Evolutionary conservation across 1,140 invertebrate genomes (phyloP).

Genomic region (Eufriesea mexicana): DNA sequence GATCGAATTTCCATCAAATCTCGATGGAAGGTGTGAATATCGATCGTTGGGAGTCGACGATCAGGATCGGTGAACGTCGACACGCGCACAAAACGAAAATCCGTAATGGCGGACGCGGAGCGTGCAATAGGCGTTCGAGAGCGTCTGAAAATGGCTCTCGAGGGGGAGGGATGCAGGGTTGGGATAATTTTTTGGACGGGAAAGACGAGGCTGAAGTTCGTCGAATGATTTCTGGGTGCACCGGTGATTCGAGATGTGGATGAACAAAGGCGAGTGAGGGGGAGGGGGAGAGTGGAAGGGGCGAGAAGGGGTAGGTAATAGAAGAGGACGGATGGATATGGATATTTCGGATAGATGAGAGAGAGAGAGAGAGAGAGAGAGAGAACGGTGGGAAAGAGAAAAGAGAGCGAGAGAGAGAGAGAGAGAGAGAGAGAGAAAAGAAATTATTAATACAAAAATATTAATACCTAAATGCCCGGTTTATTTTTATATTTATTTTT

Average conservation of each 20-base stretch:
- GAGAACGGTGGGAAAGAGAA: slow-evolving; percentile 29
- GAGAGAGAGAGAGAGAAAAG: slow-evolving; percentile 55
- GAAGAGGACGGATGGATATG: slow-evolving; percentile 43
- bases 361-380: slow-evolving; percentile 33
- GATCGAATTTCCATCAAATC: neutral
- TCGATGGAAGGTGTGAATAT: neutral
- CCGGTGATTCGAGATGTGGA: slow-evolving; percentile 25
- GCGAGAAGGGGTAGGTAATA: slow-evolving; percentile 17
- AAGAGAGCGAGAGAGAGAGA: slow-evolving; percentile 38
- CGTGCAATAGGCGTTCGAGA: neutral
- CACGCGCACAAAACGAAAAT: slow-evolving; percentile 40
- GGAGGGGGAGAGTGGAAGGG: neutral
- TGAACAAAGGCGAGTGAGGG: neutral
- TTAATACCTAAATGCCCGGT: slow-evolving; percentile 83
- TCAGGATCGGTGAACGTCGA: neutral
- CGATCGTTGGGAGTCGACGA: neutral
- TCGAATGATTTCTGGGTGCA: slow-evolving; percentile 35
- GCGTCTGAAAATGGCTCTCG: neutral
- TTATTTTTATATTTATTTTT: slow-evolving; percentile 84
- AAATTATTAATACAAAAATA: slow-evolving; percentile 82
- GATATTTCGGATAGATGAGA: slow-evolving; percentile 22
- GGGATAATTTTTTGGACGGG: neutral
- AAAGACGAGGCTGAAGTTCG: neutral
- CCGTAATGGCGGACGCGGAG: neutral
- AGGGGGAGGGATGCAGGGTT: neutral